Evolutionary conservation across 2,113 vertebrate species (phyloP), one percentile per base, ranked within the genome.

Genomic region (Turdus rufiventris): DNA sequence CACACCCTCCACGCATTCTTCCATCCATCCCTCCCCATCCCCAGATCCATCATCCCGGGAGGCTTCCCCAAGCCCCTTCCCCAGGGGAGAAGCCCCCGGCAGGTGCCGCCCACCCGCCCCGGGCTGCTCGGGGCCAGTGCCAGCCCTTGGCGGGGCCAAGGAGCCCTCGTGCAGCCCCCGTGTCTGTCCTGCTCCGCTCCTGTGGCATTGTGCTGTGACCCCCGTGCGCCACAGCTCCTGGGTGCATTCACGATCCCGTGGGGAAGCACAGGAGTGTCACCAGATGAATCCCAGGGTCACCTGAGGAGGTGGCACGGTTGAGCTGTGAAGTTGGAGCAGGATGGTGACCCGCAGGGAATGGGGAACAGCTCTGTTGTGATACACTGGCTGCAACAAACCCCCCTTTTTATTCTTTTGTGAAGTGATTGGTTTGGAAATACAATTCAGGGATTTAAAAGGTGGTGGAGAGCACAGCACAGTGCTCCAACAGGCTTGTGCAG

Each of bases 71-170:
- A 68, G 19, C 38, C 60, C 45, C 74, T 31, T 94, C 11, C 45
- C 61, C 4, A 1, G 8, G 43, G 20, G 10, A 56, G 58, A 33
- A 94, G 5, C n/a, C 54, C 43, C 18, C 0, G 4, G 58, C 43
- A 31, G 33, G 40, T 10, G 47, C 18, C 1, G 1, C 31, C 24
- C 5, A 0, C 80, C 36, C 0, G 1, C 10, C 2, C n/a, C 2
- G 4, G 24, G 26, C 33, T 40, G 36, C 47, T 45, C 66, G 5
- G 62, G n/a, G 36, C 34, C 93, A 14, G 38, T 0, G 19, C 85
- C 76, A 75, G 54, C 45, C 54, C 70, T n/a, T 8, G 0, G 4
- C 1, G 0, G 58, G 47, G 51, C 47, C 62, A 23, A 34, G 53
- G 58, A 5, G 10, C 67, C 53, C 40, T 42, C 68, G 60, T 67